These are phyloP conservation scores for Cydia fagiglandana DNA, from an alignment of 1,140 invertebrate genomes.

Conservation along the genomic window DNA sequence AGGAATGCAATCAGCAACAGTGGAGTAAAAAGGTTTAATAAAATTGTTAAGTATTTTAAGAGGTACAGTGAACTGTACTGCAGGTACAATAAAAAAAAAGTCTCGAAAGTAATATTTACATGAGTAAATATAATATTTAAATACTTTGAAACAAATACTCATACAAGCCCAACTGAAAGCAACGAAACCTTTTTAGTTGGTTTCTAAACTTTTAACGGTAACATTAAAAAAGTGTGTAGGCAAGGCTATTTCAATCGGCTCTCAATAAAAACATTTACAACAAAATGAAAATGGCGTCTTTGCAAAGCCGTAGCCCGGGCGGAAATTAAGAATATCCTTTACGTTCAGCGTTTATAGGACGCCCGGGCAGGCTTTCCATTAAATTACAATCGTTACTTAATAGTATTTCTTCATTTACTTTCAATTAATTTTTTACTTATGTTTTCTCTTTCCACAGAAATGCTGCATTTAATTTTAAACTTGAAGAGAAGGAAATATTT, in stretches of 20 bases:
- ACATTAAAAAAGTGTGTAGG: slow-evolving; percentile 9
- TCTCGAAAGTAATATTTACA: too few species aligned
- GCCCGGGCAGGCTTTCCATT: background rate
- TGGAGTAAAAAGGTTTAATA: too few species aligned
- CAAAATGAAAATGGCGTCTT: slow-evolving; percentile 34
- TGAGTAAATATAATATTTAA: too few species aligned
- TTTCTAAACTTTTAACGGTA: background rate
- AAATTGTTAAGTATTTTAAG: too few species aligned
- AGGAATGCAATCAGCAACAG: too few species aligned
- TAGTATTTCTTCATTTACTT: background rate
- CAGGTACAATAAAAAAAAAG: too few species aligned
- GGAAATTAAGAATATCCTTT: slow-evolving; percentile 49
- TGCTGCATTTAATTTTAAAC: background rate
- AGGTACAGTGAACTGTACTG: too few species aligned
- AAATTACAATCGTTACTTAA: slow-evolving; percentile 15
- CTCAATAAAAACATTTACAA: slow-evolving; percentile 42
- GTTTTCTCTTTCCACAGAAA: background rate
- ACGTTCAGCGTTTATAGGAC: slow-evolving; percentile 15
- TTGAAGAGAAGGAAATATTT: background rate
- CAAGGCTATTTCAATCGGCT: slow-evolving; percentile 42
- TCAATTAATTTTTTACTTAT: background rate
- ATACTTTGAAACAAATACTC: background rate
- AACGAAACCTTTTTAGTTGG: background rate
- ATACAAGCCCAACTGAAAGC: background rate
- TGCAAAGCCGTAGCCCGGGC: slow-evolving; percentile 21